Conservation (phyloP, 1,140 invertebrate genomes). For the Drosophila seguyi region DNA sequence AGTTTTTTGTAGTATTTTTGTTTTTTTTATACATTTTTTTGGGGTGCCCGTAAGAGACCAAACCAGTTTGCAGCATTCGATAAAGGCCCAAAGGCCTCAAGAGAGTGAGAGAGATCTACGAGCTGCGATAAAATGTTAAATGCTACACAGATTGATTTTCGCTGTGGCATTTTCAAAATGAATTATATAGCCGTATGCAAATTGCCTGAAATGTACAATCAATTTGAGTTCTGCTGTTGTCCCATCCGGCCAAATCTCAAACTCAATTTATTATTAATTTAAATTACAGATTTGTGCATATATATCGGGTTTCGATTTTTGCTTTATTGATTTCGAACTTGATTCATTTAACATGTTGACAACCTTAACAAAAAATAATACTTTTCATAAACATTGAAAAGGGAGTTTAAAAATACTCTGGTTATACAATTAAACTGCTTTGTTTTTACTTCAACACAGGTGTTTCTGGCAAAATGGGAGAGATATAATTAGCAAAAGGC, state of each 20-base stretch:
- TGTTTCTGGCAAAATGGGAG: slow-evolving; percentile 2
- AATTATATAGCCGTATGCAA: slow-evolving; percentile 65
- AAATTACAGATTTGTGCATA: slow-evolving; percentile 20
- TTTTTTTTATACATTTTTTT: not conserved
- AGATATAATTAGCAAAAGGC: slow-evolving; percentile 8
- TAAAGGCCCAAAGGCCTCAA: slow-evolving; percentile 62
- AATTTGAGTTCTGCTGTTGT: slow-evolving; percentile 50
- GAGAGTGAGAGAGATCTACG: slow-evolving; percentile 20
- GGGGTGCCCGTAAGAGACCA: slow-evolving; percentile 28
- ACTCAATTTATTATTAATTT: slow-evolving; percentile 41
- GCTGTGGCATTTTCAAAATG: slow-evolving; percentile 49
- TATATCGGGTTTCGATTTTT: slow-evolving; percentile 14
- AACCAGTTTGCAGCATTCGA: slow-evolving; percentile 64
- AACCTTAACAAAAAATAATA: slow-evolving; percentile 6
- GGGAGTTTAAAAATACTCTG: slow-evolving; percentile 7
- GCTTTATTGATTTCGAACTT: slow-evolving; percentile 7
- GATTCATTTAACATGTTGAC: slow-evolving; percentile 18
- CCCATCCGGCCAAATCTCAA: slow-evolving; percentile 19
- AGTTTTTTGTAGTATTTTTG: not conserved
- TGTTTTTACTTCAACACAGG: not conserved
- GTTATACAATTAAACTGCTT: slow-evolving; percentile 6
- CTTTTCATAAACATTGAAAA: not conserved
- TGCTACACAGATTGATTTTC: slow-evolving; percentile 74
- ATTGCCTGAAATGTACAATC: slow-evolving; percentile 51
- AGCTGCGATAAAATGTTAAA: slow-evolving; percentile 68